phyloP scores from a whole-genome alignment of 1,140 invertebrate species.

The Pseudomyrmex flavicornis region DNA sequence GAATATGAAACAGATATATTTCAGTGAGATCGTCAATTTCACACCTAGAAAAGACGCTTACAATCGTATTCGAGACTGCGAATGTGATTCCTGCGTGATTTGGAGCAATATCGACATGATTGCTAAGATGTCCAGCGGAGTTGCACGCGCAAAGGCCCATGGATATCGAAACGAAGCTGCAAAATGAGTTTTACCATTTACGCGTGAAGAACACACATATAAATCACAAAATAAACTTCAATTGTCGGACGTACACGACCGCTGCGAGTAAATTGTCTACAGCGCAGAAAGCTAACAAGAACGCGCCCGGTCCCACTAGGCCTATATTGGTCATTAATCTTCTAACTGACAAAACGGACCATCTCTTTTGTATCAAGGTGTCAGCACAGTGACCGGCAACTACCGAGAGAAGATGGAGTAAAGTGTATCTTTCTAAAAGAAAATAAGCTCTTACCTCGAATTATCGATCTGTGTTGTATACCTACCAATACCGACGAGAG shows the following conservation, averaged over 20 bases:
- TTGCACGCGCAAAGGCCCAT: slow-evolving; percentile 93
- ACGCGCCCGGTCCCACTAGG: slow-evolving; percentile 90
- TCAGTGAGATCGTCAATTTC: not conserved
- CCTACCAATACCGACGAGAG: slow-evolving; percentile 90
- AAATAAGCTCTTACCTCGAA: slow-evolving; percentile 1
- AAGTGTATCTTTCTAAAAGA: not conserved
- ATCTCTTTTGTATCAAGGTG: slow-evolving; percentile 88
- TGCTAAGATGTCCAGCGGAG: slow-evolving; percentile 92
- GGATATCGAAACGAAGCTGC: slow-evolving; percentile 90
- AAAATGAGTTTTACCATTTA: slow-evolving; percentile 20
- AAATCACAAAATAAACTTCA: not conserved
- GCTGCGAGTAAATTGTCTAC: slow-evolving; percentile 90
- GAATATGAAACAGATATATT: not conserved
- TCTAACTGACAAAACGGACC: slow-evolving; percentile 90
- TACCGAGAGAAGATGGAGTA: slow-evolving; percentile 73
- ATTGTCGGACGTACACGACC: slow-evolving; percentile 87
- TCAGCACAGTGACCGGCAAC: slow-evolving; percentile 91
- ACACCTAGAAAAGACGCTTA: slow-evolving; percentile 79
- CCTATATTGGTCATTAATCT: slow-evolving; percentile 92
- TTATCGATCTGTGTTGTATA: slow-evolving; percentile 20
- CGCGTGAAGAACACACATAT: not conserved
- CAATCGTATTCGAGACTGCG: slow-evolving; percentile 92
- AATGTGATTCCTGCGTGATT: slow-evolving; percentile 93
- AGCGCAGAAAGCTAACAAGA: slow-evolving; percentile 90
- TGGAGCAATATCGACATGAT: slow-evolving; percentile 92